Evolutionary conservation across 2,888 invertebrate species (phyloP).

Genomic region (Coelopa pilipes): DNA sequence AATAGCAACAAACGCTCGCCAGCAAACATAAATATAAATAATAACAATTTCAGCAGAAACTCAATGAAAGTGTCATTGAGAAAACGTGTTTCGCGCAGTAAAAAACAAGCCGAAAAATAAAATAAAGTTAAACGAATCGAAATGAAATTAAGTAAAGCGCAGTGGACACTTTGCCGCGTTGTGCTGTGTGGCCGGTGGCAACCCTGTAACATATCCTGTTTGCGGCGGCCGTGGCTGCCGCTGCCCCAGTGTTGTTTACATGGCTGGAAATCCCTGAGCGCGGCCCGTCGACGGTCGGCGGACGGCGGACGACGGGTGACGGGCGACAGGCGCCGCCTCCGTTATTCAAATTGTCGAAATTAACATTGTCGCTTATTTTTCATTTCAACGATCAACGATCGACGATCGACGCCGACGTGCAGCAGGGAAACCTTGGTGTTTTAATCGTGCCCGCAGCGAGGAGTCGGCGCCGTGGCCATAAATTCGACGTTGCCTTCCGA

Average conservation of each 20-base stretch:
- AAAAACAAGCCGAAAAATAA: not conserved
- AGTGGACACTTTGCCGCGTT: not conserved
- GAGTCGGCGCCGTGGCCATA: no score
- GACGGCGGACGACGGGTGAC: no score
- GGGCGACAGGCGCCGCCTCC: not conserved
- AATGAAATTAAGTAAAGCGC: no score
- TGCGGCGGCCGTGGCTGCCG: not conserved
- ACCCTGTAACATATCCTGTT: constrained; percentile 29
- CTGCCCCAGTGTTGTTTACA: not conserved
- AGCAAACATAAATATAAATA: constrained; percentile 4
- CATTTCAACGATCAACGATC: no score
- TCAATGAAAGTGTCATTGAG: constrained; percentile 25
- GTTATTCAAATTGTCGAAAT: not conserved
- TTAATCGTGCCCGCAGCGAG: no score
- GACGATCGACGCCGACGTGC: no score
- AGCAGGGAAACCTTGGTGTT: no score
- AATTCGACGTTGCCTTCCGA: no score
- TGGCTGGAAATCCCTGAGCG: constrained; percentile 9
- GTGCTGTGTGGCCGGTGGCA: not conserved
- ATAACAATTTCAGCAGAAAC: not conserved
- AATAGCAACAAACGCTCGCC: not conserved
- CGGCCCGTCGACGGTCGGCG: not conserved
- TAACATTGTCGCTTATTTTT: no score
- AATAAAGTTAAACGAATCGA: no score
- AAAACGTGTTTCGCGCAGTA: constrained; percentile 18